Conservation (phyloP, 1,140 invertebrate species). For the Melitaea cinxia region DNA sequence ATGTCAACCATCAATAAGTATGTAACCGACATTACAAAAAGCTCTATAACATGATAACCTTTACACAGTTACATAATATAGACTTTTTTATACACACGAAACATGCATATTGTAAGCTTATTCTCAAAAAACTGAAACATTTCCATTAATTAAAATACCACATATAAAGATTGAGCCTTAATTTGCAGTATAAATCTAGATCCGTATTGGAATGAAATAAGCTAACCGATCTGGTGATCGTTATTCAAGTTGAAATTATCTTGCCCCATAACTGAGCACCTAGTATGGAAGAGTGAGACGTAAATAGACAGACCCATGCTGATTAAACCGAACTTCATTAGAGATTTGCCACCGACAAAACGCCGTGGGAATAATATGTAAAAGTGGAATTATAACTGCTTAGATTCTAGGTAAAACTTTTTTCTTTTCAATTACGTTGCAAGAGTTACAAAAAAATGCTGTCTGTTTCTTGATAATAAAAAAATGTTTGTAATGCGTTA, state of each 20-base stretch:
- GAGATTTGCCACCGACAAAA: conserved; percentile 24
- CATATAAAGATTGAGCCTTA: not conserved
- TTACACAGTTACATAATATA: too few species aligned
- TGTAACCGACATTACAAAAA: too few species aligned
- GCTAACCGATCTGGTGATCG: conserved; percentile 12
- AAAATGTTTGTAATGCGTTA: too few species aligned
- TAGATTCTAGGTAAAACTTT: conserved; percentile 4
- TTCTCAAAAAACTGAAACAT: too few species aligned
- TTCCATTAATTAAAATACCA: conserved; percentile 12
- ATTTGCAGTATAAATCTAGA: conserved; percentile 13
- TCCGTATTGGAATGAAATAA: conserved; percentile 18
- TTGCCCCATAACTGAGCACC: conserved; percentile 20
- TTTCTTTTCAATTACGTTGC: too few species aligned
- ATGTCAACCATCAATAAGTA: too few species aligned
- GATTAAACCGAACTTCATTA: conserved; percentile 22
- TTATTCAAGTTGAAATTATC: conserved; percentile 26
- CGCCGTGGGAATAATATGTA: conserved; percentile 21
- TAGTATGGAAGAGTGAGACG: conserved; percentile 10
- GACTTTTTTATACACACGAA: too few species aligned
- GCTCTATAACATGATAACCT: too few species aligned
- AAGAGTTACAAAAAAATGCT: not conserved
- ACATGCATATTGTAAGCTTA: too few species aligned
- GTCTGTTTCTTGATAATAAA: too few species aligned
- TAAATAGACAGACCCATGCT: conserved; percentile 22
- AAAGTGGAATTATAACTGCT: not conserved